Evolutionary conservation across 2,888 invertebrate species (phyloP).

Genomic region (Xiphydria camelus): DNA sequence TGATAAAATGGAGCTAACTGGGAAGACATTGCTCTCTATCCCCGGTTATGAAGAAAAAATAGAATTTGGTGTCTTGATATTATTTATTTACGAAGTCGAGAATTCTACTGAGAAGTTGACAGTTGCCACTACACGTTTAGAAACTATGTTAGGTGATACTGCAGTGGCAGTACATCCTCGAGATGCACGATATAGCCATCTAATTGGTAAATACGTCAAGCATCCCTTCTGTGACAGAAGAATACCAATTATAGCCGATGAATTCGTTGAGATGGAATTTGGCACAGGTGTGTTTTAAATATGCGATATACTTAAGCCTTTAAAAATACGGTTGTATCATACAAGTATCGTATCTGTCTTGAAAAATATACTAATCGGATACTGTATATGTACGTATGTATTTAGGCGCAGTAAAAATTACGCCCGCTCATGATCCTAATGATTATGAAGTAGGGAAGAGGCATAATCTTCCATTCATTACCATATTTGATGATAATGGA

Average conservation of each 20-base stretch:
- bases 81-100: constrained; percentile 88
- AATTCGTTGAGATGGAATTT: constrained; percentile 92
- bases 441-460: constrained; percentile 95
- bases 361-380: not conserved
- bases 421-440: constrained; percentile 95
- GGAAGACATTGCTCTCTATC: constrained; percentile 82
- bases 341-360: not conserved
- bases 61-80: constrained; percentile 90
- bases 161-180: constrained; percentile 98
- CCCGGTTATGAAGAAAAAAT: constrained; percentile 91
- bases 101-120: constrained; percentile 77
- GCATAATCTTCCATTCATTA: constrained; percentile 83
- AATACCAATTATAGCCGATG: constrained; percentile 88
- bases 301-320: not conserved
- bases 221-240: constrained; percentile 88
- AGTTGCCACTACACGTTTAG: constrained; percentile 96
- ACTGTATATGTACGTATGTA: not conserved
- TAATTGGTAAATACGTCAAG: constrained; percentile 78
- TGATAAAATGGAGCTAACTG: constrained; percentile 88
- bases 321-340: not conserved
- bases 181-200: constrained; percentile 79
- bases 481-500: constrained; percentile 92
- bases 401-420: constrained; percentile 95
- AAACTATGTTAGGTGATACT: constrained; percentile 97
- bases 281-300: constrained; percentile 76